Percentiles rank a stretch among this genome's conserved stretches.
These are phyloP conservation scores for Hydrochoerus hydrochaeris DNA, from an alignment of 2,113 vertebrate genomes.

Conservation along the genomic window DNA sequence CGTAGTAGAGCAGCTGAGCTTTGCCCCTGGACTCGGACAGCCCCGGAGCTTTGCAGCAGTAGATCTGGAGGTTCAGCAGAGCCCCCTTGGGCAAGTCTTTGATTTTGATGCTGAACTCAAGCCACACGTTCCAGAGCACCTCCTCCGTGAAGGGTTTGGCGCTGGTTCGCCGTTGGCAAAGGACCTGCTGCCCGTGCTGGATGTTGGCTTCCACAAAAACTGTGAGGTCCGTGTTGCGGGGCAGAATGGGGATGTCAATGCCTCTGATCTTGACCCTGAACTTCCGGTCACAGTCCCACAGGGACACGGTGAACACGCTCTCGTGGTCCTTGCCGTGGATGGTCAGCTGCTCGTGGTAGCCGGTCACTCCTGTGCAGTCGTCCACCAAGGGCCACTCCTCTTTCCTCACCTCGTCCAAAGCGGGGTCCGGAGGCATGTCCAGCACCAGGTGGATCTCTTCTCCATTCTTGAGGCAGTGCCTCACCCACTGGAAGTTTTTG, in stretches of 20 bases:
- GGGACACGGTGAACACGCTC: slow-evolving; percentile 96
- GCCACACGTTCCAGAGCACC: slow-evolving; percentile 97
- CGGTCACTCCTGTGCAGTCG: slow-evolving; percentile 96
- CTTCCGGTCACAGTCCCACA: slow-evolving; percentile 98
- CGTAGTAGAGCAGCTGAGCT: slow-evolving; percentile 96
- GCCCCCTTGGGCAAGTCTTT: slow-evolving; percentile 97
- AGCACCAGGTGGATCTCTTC: slow-evolving; percentile 97
- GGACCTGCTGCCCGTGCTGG: slow-evolving; percentile 96
- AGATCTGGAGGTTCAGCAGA: slow-evolving; percentile 95
- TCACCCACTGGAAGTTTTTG: slow-evolving; percentile 96
- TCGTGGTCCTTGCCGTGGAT: slow-evolving; percentile 97
- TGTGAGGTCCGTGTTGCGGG: slow-evolving; percentile 92
- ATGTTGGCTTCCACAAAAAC: slow-evolving; percentile 98
- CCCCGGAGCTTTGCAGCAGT: slow-evolving; percentile 91
- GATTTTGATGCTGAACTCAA: slow-evolving; percentile 97
- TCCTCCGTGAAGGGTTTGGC: slow-evolving; percentile 96
- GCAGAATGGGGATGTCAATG: slow-evolving; percentile 95
- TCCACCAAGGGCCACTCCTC: slow-evolving; percentile 99
- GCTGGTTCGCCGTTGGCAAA: slow-evolving; percentile 94
- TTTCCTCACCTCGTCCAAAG: slow-evolving; percentile 92
- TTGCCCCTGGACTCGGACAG: slow-evolving; percentile 91
- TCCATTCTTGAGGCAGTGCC: slow-evolving; percentile 95
- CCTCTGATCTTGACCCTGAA: slow-evolving; percentile 97
- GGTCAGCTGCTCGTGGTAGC: slow-evolving; percentile 97
- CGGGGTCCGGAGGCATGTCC: slow-evolving; percentile 90